Conservation (phyloP, 1,140 invertebrate species). For the Pseudomyrmex gracilis region DNA sequence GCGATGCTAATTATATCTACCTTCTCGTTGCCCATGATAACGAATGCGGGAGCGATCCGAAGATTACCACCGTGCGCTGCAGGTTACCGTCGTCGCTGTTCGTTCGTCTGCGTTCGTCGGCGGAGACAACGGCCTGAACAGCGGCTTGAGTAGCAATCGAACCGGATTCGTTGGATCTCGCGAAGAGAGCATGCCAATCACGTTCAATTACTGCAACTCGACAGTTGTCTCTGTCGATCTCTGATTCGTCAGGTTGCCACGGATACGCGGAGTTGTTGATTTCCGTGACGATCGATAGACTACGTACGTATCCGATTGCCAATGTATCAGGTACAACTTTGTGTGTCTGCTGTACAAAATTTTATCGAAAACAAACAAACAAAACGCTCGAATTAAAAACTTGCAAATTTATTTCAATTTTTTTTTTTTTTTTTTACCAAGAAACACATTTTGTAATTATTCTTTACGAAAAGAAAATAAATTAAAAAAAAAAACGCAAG, state of each 20-base stretch:
- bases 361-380: neutral
- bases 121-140: slow-evolving; percentile 28
- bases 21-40: slow-evolving; percentile 66
- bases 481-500: no score
- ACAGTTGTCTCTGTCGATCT: slow-evolving; percentile 23
- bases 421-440: no score
- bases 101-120: no score
- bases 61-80: slow-evolving; percentile 3
- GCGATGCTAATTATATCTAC: slow-evolving; percentile 36
- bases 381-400: neutral
- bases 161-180: slow-evolving; percentile 41
- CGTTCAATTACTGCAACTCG: slow-evolving; percentile 32
- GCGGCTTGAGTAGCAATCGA: slow-evolving; percentile 29
- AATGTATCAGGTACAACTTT: no score
- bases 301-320: no score
- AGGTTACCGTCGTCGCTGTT: slow-evolving; percentile 6
- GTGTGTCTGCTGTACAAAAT: neutral
- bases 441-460: no score
- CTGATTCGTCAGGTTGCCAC: slow-evolving; percentile 68
- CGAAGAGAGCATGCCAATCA: slow-evolving; percentile 30
- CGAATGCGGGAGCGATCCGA: slow-evolving; percentile 7
- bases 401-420: neutral
- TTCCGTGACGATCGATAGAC: slow-evolving; percentile 35
- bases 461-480: no score
- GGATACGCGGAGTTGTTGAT: slow-evolving; percentile 63